Base-by-base conservation (phyloP, 2,797 vertebrate species). In the Acanthurus lineatus region DNA sequence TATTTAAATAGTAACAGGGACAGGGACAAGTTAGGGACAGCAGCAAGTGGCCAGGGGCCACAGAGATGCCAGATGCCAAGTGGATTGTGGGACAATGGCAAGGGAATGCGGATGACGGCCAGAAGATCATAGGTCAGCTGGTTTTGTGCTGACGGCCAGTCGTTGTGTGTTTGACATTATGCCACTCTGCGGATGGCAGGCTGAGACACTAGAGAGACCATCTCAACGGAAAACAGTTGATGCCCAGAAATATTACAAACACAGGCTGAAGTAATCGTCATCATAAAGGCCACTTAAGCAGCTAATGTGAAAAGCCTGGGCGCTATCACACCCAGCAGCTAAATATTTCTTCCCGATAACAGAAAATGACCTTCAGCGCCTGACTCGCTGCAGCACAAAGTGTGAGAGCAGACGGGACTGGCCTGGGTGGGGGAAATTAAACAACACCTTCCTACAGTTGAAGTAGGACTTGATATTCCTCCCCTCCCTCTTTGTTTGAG, bases 111-210 rank as follows among this genome's bases (percentile, higher is more conserved):
- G 86, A 75, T 75, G 87, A 86, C 20, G 60, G 67, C 75, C 53
- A 67, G 73, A 85, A 88, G 86, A 84, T 79, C 71, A 79, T 42
- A 77, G 89, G 78, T 93, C 90, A 91, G 92, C 87, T 86, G 90
- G 44, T 85, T 92, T 91, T 92, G 65, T 84, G 90, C 91, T 89
- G 91, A 91, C 79, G 7, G 84, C 38, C 69, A 20, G 79, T 76
- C 65, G 20, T 61, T 63, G 82, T 57, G 62, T 22, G 47, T 75
- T 48, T 75, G 86, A 87, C 86, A 53, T 3, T 10, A 64, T 58
- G 82, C 63, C 68, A 76, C 83, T 82, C 65, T 79, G 45, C 4
- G 54, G 81, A 80, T 48, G 65, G 72, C 73, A 73, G 70, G 54
- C 25, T 3, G 63, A 57, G 75, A 60, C 65, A 49, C 59, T 2